A percentile compares a stretch with the other conserved stretches of the same genome.
phyloP scores from a whole-genome alignment of 2,888 invertebrate species.

The Artemia sinica region DNA sequence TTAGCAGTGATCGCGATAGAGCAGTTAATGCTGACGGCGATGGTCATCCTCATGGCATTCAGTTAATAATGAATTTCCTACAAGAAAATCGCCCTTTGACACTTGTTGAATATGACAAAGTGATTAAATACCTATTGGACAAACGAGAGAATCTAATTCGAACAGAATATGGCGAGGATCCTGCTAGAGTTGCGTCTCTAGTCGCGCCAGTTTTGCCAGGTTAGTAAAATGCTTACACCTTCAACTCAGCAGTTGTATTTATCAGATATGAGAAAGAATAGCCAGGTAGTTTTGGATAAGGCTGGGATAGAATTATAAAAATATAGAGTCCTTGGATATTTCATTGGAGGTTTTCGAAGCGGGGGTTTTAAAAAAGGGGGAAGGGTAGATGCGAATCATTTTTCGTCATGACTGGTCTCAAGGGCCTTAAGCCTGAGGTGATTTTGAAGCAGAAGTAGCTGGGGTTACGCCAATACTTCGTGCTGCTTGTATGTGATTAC shows the following conservation, averaged over 20 bases:
- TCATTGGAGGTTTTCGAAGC: no score
- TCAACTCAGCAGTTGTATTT: conserved; percentile 16
- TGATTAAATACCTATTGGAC: conserved; percentile 53
- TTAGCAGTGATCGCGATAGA: neutral
- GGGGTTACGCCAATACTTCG: no score
- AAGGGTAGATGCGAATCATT: no score
- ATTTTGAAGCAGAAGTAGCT: no score
- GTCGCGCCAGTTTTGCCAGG: neutral
- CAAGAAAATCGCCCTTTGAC: conserved; percentile 63
- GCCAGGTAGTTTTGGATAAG: neutral
- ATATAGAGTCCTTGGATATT: no score
- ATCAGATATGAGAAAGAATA: no score
- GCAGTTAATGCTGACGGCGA: conserved; percentile 30
- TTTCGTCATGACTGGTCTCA: no score
- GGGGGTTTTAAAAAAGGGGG: no score
- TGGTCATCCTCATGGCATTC: conserved; percentile 44
- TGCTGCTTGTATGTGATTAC: no score
- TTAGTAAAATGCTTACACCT: conserved; percentile 31
- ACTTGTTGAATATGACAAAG: conserved; percentile 56
- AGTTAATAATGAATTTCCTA: conserved; percentile 51
- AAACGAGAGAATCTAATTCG: conserved; percentile 54
- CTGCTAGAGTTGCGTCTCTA: neutral
- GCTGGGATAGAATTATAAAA: no score
- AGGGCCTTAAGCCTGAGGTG: no score
- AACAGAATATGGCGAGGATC: conserved; percentile 49